A percentile compares a stretch with the other conserved stretches of the same genome.
phyloP scores from a whole-genome alignment of 2,888 invertebrate genomes.

The Galerucella calmariensis region DNA sequence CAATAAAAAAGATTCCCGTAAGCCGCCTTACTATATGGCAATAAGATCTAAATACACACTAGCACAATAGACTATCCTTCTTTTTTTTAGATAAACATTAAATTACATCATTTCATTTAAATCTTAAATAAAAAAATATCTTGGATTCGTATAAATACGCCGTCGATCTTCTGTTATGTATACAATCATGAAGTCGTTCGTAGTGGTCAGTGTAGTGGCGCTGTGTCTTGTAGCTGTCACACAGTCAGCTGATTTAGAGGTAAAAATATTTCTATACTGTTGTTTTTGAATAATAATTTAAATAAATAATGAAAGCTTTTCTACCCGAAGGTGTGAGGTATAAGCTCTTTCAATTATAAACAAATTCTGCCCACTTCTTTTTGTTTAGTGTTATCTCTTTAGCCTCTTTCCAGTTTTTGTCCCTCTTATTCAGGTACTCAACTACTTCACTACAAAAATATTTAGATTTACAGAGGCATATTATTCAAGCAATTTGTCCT shows the following conservation, averaged over 20 bases:
- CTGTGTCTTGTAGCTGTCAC: conserved; percentile 12
- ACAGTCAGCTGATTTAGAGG: conserved; percentile 22
- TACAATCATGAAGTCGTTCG: conserved; percentile 29
- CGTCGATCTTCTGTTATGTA: not conserved
- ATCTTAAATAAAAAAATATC: conserved; percentile 7
- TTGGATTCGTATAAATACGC: conserved; percentile 28
- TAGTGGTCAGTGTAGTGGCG: conserved; percentile 27
- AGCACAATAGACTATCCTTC: not conserved
- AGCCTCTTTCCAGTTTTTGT: too few relatives aligned
- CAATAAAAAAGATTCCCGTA: not conserved
- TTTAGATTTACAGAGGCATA: too few relatives aligned
- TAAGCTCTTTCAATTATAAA: too few relatives aligned
- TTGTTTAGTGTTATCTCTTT: too few relatives aligned
- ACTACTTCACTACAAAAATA: too few relatives aligned
- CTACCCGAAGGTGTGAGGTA: too few relatives aligned
- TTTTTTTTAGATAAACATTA: not conserved
- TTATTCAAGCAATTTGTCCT: too few relatives aligned
- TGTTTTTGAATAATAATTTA: too few relatives aligned
- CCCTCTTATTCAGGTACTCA: too few relatives aligned
- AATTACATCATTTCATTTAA: conserved; percentile 7
- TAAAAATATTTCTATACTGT: conserved; percentile 1
- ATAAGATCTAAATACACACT: not conserved
- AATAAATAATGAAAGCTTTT: too few relatives aligned
- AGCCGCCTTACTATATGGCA: not conserved
- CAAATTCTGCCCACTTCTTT: too few relatives aligned